phyloP scores from a whole-genome alignment of 2,888 invertebrate genomes.

The Nudaria mundana region DNA sequence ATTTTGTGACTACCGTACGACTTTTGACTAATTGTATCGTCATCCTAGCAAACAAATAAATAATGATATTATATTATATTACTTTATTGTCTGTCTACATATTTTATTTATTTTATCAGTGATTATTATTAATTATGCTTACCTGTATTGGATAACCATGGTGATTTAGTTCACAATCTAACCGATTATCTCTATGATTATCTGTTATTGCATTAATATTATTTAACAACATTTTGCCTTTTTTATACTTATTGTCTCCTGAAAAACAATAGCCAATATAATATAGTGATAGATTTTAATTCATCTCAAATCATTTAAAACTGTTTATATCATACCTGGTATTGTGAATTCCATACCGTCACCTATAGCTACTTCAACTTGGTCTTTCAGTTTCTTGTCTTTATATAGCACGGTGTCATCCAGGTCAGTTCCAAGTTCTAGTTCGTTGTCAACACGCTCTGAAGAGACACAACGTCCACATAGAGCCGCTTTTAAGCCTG shows the following conservation, averaged over 20 bases:
- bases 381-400: conserved; percentile 93
- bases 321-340: conserved; percentile 83
- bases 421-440: conserved; percentile 84
- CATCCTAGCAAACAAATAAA: conserved; percentile 72
- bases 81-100: neutral
- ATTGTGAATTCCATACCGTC: conserved; percentile 97
- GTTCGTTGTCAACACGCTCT: conserved; percentile 84
- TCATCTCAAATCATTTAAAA: neutral
- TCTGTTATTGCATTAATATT: conserved; percentile 90
- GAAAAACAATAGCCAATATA: conserved; percentile 34
- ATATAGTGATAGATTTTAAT: neutral
- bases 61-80: neutral
- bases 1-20: conserved; percentile 96
- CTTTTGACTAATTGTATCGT: conserved; percentile 92
- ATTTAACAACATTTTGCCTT: conserved; percentile 89
- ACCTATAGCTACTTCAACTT: conserved; percentile 94
- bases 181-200: conserved; percentile 88
- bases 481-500: conserved; percentile 81
- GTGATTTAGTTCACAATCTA: conserved; percentile 88
- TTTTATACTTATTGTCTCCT: conserved; percentile 92
- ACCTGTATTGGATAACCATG: conserved; percentile 84
- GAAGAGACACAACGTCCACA: conserved; percentile 85
- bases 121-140: conserved; percentile 4
- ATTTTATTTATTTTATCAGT: neutral
- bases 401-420: conserved; percentile 92